Conservation (phyloP, 2,113 vertebrate genomes). For the Grammomys surdaster region DNA sequence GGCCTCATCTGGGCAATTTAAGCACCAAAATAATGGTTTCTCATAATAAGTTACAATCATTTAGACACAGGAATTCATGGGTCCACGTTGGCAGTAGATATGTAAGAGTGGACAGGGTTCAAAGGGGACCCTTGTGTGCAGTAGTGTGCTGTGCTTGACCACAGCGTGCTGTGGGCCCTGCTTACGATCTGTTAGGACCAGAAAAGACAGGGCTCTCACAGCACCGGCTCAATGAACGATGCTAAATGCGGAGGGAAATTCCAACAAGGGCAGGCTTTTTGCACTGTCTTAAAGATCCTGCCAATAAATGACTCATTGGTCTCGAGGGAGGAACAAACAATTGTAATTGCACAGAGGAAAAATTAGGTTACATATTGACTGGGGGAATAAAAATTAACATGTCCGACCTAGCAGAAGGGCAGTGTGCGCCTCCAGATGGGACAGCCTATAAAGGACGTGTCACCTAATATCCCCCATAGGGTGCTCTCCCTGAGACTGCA, state of each 20-base stretch:
- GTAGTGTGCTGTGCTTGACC: too few relatives aligned
- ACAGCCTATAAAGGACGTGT: neutral
- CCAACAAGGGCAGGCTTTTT: neutral
- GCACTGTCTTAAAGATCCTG: neutral
- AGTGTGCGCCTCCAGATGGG: neutral
- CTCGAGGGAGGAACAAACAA: neutral
- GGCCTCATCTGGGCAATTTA: neutral
- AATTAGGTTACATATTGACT: neutral
- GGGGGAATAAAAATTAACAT: conserved; percentile 4
- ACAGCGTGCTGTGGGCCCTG: neutral
- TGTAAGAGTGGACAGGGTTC: neutral
- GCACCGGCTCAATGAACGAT: neutral
- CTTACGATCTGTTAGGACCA: neutral
- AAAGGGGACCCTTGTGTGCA: neutral
- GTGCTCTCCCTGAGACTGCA: neutral
- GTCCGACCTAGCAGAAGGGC: neutral
- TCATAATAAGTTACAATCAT: neutral
- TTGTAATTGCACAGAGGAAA: neutral
- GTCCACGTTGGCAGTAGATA: neutral
- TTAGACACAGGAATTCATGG: neutral
- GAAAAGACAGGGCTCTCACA: neutral
- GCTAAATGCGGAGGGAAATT: neutral
- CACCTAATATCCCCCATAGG: neutral
- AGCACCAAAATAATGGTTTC: neutral
- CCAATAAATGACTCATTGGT: neutral